Base-by-base conservation (phyloP, 2,797 vertebrate species). In the Hypotaenidia philippensis region DNA sequence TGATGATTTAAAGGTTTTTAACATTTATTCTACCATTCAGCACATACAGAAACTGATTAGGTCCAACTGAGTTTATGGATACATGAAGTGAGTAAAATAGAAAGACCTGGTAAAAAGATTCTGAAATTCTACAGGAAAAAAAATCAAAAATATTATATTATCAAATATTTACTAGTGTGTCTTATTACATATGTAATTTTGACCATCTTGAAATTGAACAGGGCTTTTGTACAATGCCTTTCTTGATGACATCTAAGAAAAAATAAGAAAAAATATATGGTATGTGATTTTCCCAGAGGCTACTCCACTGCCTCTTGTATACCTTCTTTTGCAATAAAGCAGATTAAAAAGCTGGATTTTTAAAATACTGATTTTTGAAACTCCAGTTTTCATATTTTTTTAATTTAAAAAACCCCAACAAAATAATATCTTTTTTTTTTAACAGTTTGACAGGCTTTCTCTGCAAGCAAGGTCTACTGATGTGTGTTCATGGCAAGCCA, bases 1-100 rank as follows among this genome's bases (percentile, higher is more conserved):
- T 71, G 45, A 74, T 91, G 57, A 93, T 85, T 76, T 78, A 65
- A 89, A 88, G 15, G 27, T 32, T 95, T 94, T 94, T 74, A 79
- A 83, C 55, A 52, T 90, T 88, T 91, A 55, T 94, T 95, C 63
- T 82, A 47, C 74, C 65, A 84, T 87, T 40, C 4, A 6, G 78
- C 32, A 77, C 21, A 10, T 49, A 41, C 7, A 36, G 6, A 49
- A n/a, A 64, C 31, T 71, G 82, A 65, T n/a, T 44, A 84, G 64
- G 69, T 95, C 66, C 79, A 75, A 69, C 10, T 31, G 27, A 16
- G 38, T 38, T 90, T 90, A 44, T 2, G 2, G 38, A 76, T 7
- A 29, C 23, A 20, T 59, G 25, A 75, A 78, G 45, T 11, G 6
- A 10, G 16, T 5, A 5, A 77, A 87, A 57, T 34, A 21, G 1